Conservation (phyloP, 2,888 invertebrate genomes). For the Phaonia tiefii region DNA sequence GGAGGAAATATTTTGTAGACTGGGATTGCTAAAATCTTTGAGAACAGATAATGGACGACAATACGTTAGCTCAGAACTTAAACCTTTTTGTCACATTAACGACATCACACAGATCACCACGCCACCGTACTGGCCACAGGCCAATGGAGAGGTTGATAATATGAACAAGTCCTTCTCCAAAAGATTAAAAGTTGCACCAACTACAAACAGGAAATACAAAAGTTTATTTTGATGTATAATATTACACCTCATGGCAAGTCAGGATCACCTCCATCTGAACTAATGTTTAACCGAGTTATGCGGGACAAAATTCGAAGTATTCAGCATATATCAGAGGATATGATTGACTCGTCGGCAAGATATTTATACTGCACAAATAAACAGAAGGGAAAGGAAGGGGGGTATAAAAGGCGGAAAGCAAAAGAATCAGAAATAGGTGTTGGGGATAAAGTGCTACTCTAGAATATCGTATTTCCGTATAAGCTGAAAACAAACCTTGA, state of each 20-base stretch:
- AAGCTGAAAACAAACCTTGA: slow-evolving; percentile 58
- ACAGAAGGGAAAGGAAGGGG: slow-evolving; percentile 50
- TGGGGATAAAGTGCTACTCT: slow-evolving; percentile 56
- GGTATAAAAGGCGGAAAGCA: slow-evolving; percentile 33
- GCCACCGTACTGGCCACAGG: too few relatives aligned
- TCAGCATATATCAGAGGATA: slow-evolving; percentile 34
- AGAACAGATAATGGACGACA: slow-evolving; percentile 53
- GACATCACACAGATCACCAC: too few relatives aligned
- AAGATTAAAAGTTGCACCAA: slow-evolving; percentile 46
- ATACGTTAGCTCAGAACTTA: slow-evolving; percentile 42
- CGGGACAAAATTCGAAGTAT: slow-evolving; percentile 46
- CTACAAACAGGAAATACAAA: slow-evolving; percentile 44
- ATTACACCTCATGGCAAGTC: slow-evolving; percentile 56
- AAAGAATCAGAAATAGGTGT: slow-evolving; percentile 44
- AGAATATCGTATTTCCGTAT: slow-evolving; percentile 49
- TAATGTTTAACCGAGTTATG: slow-evolving; percentile 55
- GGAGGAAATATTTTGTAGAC: too few relatives aligned
- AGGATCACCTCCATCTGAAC: slow-evolving; percentile 47
- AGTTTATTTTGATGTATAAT: slow-evolving; percentile 54
- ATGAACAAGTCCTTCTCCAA: slow-evolving; percentile 44
- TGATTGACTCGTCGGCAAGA: slow-evolving; percentile 48
- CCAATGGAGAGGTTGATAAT: too few relatives aligned
- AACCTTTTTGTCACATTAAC: slow-evolving; percentile 36
- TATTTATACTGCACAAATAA: slow-evolving; percentile 51
- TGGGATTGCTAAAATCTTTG: slow-evolving; percentile 46